These are phyloP conservation scores for Elaeidobius kamerunicus DNA, from an alignment of 2,888 invertebrate species.

Conservation along the genomic window DNA sequence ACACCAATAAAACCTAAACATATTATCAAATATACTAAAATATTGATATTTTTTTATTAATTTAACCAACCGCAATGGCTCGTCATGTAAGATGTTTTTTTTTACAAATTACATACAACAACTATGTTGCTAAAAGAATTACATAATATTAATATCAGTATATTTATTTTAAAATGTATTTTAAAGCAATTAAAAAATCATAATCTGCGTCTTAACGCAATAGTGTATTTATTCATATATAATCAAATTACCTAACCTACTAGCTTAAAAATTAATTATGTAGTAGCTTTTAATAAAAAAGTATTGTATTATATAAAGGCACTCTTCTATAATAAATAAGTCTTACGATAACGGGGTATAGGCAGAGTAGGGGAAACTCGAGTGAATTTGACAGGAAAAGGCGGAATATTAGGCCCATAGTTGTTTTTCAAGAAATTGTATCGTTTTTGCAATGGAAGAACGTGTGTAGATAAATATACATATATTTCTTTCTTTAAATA, in stretches of 20 bases:
- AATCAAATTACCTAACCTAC: too few relatives aligned
- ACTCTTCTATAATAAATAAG: constrained; percentile 45
- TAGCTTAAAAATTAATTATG: constrained; percentile 20
- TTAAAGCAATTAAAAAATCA: too few relatives aligned
- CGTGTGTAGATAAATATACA: constrained; percentile 7
- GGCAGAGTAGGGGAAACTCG: background rate
- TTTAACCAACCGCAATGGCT: too few relatives aligned
- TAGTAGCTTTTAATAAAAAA: constrained; percentile 17
- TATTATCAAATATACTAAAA: too few relatives aligned
- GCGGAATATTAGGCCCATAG: background rate
- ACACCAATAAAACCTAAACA: too few relatives aligned
- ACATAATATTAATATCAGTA: constrained; percentile 17
- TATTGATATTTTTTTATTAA: too few relatives aligned
- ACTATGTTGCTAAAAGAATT: constrained; percentile 15
- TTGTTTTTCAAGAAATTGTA: background rate
- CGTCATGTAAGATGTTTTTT: too few relatives aligned
- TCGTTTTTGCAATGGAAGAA: constrained; percentile 10
- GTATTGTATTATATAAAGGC: constrained; percentile 46
- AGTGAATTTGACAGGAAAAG: background rate
- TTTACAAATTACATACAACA: too few relatives aligned
- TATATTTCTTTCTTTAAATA: constrained; percentile 13
- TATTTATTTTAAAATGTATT: too few relatives aligned
- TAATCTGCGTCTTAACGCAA: too few relatives aligned
- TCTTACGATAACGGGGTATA: constrained; percentile 32
- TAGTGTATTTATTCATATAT: too few relatives aligned